phyloP scores from a whole-genome alignment of 2,797 vertebrate species.

The Pangasius mekongensis region DNA sequence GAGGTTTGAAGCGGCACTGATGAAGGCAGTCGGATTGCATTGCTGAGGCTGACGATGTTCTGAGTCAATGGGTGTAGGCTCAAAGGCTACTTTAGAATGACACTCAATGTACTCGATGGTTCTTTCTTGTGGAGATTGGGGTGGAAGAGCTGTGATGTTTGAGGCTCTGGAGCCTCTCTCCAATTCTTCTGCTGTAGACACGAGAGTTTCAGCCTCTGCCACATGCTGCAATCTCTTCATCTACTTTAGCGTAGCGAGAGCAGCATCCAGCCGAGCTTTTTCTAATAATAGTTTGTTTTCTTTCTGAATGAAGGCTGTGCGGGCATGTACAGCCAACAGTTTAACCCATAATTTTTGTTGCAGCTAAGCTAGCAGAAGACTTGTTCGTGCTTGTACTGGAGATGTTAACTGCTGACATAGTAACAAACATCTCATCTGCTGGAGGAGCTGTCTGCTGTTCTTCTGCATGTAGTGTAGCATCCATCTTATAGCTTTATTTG shows the following conservation, averaged over 20 bases:
- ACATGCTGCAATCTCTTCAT: neutral
- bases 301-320: neutral
- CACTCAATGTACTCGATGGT: neutral
- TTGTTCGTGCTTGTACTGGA: neutral
- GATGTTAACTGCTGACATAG: neutral
- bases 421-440: neutral
- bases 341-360: neutral
- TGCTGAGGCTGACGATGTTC: too few relatives aligned
- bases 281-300: neutral
- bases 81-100: conserved; percentile 3
- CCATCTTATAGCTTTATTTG: neutral
- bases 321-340: neutral
- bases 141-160: neutral
- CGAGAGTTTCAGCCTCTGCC: neutral
- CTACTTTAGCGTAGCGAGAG: neutral
- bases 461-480: neutral
- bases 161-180: neutral
- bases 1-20: too few relatives aligned
- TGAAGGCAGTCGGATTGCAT: too few relatives aligned
- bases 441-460: neutral
- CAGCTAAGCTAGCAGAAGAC: neutral
- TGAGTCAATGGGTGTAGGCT: neutral
- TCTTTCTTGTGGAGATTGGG: conserved; percentile 1
- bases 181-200: neutral
- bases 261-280: neutral